phyloP scores from a whole-genome alignment of 2,888 invertebrate genomes.

The Catocala sponsa region DNA sequence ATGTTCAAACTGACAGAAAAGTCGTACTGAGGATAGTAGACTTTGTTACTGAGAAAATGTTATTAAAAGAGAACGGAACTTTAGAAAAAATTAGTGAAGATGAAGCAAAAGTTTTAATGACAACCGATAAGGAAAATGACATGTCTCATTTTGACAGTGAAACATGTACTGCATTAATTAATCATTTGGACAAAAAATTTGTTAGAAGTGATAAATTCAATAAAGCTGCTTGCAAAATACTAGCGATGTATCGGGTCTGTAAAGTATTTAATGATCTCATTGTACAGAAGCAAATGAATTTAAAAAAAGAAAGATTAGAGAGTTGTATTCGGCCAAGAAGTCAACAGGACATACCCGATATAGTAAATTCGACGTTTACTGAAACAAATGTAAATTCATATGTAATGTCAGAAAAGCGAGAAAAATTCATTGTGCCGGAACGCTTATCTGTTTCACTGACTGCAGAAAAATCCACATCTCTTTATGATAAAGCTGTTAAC shows the following conservation, averaged over 20 bases:
- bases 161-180: constrained; percentile 31
- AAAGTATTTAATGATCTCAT: constrained; percentile 64
- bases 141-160: constrained; percentile 44
- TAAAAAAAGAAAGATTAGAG: constrained; percentile 34
- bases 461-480: constrained; percentile 65
- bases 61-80: constrained; percentile 83
- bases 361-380: constrained; percentile 80
- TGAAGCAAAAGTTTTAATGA: constrained; percentile 77
- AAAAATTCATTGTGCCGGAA: constrained; percentile 77
- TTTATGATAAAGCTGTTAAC: constrained; percentile 30
- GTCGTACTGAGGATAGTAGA: constrained; percentile 85
- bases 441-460: constrained; percentile 74
- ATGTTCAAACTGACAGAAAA: constrained; percentile 79
- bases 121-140: constrained; percentile 58
- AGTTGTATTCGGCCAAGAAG: constrained; percentile 48
- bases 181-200: constrained; percentile 20
- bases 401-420: constrained; percentile 59
- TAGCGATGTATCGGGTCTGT: constrained; percentile 72
- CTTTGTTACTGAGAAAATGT: constrained; percentile 87
- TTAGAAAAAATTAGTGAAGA: constrained; percentile 82
- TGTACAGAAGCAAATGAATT: constrained; percentile 48
- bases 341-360: constrained; percentile 77
- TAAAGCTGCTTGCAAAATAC: constrained; percentile 65
- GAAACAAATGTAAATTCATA: constrained; percentile 65
- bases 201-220: constrained; percentile 61